phyloP scores from a whole-genome alignment of 2,888 invertebrate genomes.

The Eucriotettix oculatus region DNA sequence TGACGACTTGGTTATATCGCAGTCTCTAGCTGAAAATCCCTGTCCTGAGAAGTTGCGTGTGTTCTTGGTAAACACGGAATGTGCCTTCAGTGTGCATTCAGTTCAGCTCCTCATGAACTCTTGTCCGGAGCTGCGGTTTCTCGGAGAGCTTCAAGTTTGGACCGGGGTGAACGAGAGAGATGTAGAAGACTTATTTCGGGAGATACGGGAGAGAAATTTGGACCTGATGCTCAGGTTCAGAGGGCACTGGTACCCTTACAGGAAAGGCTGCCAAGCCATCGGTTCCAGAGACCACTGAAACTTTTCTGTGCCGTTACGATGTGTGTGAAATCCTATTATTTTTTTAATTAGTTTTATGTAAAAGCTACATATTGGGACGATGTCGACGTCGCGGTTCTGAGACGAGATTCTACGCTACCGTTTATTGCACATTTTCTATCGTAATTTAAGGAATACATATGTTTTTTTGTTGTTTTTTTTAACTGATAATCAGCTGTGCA shows the following conservation, averaged over 20 bases:
- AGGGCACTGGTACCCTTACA: conserved; percentile 3
- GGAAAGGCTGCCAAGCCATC: not conserved
- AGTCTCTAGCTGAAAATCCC: conserved; percentile 3
- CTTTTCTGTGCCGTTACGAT: not conserved
- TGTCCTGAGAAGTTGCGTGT: conserved; percentile 3
- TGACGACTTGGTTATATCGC: conserved; percentile 6
- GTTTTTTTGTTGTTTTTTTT: no score
- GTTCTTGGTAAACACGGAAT: conserved; percentile 7
- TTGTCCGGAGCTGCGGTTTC: conserved; percentile 6
- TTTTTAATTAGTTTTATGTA: no score
- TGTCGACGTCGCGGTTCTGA: no score
- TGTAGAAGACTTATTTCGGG: conserved; percentile 3
- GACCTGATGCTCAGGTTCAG: conserved; percentile 7
- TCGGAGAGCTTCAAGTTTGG: conserved; percentile 10
- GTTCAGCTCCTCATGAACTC: conserved; percentile 4
- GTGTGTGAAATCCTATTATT: no score
- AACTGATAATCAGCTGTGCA: no score
- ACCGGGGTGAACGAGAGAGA: conserved; percentile 4
- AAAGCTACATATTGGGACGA: no score
- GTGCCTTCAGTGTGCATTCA: conserved; percentile 6
- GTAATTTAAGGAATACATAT: no score
- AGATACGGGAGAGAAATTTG: conserved; percentile 6
- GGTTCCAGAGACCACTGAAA: not conserved
- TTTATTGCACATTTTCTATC: no score
- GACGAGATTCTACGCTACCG: no score